Percentiles rank a stretch among this genome's conserved stretches.
These are phyloP conservation scores for Sinohyriopsis cumingii DNA, from an alignment of 2,888 invertebrate genomes.

Conservation along the genomic window DNA sequence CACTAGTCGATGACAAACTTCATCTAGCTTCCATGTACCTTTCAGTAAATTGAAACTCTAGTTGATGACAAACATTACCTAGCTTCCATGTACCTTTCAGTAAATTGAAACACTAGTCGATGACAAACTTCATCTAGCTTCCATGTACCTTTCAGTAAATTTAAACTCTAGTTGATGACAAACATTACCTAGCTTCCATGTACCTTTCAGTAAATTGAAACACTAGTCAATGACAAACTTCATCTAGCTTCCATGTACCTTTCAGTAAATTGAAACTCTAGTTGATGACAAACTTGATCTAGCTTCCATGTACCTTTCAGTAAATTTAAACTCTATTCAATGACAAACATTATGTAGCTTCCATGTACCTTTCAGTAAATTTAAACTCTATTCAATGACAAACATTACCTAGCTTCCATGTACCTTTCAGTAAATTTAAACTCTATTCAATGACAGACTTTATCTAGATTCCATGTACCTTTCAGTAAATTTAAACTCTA, in stretches of 20 bases:
- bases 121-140: conserved; percentile 16
- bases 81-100: conserved; percentile 30
- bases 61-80: conserved; percentile 5
- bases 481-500: conserved; percentile 11
- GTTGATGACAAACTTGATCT: conserved; percentile 6
- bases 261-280: conserved; percentile 11
- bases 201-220: conserved; percentile 24
- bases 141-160: conserved; percentile 29
- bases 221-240: background rate
- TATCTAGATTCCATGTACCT: conserved; percentile 29
- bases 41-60: conserved; percentile 11
- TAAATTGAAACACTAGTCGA: no score
- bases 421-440: conserved; percentile 24
- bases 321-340: no score
- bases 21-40: conserved; percentile 30
- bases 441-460: background rate
- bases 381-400: no score
- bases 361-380: conserved; percentile 29
- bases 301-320: conserved; percentile 30
- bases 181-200: conserved; percentile 21
- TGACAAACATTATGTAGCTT: conserved; percentile 16
- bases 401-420: conserved; percentile 21
- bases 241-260: conserved; percentile 30
- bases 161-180: no score
- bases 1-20: background rate